Evolutionary conservation across 2,888 invertebrate species (phyloP).

Genomic region (Folsomia manolachei): DNA sequence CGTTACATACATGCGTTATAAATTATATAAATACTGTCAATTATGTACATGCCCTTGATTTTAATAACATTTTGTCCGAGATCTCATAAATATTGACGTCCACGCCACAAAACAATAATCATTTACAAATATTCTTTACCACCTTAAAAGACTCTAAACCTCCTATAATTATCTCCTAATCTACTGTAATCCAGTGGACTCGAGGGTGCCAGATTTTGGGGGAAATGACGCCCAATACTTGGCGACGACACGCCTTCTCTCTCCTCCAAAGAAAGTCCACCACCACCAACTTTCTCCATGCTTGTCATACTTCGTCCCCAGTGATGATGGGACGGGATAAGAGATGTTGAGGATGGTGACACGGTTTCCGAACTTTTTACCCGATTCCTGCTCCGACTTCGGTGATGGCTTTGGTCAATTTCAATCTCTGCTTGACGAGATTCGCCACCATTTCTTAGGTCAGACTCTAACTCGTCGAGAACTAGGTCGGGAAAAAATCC

Average conservation of each 20-base stretch:
- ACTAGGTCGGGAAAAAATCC: too few relatives aligned
- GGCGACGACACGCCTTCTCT: not conserved
- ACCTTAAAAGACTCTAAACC: constrained; percentile 17
- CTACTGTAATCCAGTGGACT: not conserved
- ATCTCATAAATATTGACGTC: too few relatives aligned
- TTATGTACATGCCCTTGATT: too few relatives aligned
- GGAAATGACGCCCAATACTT: not conserved
- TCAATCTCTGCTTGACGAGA: constrained; percentile 3
- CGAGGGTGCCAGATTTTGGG: not conserved
- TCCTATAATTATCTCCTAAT: constrained; percentile 14
- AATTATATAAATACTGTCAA: not conserved
- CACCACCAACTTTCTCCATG: not conserved
- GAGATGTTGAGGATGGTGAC: too few relatives aligned
- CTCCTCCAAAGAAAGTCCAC: too few relatives aligned
- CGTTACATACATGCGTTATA: not conserved
- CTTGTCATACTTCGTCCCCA: too few relatives aligned
- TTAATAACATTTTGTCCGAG: too few relatives aligned
- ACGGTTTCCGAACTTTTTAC: not conserved
- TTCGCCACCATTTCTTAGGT: not conserved
- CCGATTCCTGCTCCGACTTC: constrained; percentile 13
- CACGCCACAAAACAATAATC: too few relatives aligned
- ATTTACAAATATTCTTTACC: not conserved
- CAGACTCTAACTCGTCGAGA: too few relatives aligned
- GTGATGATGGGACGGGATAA: not conserved
- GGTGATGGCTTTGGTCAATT: constrained; percentile 8